A percentile compares a stretch with the other conserved stretches of the same genome.
These are phyloP conservation scores for Cancer borealis DNA, from an alignment of 2,888 invertebrate genomes.

Conservation along the genomic window DNA sequence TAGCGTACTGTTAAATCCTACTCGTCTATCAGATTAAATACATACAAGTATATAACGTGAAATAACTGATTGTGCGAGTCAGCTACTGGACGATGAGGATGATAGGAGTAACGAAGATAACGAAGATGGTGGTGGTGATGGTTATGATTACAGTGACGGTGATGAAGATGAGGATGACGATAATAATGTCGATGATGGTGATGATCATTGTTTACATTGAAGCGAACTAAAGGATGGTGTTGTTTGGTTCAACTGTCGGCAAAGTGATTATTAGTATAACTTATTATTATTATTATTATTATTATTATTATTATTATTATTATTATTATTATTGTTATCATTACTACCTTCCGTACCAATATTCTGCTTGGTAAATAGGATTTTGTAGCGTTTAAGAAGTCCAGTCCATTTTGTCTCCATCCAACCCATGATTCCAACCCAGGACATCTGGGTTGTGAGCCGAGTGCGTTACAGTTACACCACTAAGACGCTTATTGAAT, in stretches of 20 bases:
- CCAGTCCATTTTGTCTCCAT: no score
- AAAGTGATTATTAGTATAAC: background rate
- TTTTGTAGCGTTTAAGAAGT: background rate
- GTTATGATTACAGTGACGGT: background rate
- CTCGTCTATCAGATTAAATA: no score
- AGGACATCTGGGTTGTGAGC: no score
- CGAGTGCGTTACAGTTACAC: no score
- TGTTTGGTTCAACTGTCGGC: background rate
- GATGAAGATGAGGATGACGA: background rate
- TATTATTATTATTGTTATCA: background rate
- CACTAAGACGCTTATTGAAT: no score
- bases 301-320: background rate
- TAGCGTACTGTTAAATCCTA: no score
- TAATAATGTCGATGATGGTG: background rate
- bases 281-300: constrained; percentile 13
- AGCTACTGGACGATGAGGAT: background rate
- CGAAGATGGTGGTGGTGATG: background rate
- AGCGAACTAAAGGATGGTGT: background rate
- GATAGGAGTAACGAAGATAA: background rate
- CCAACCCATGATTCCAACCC: no score
- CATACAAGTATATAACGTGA: background rate
- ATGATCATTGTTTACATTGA: background rate
- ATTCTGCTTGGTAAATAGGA: background rate
- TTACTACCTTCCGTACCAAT: background rate
- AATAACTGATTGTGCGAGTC: background rate